These are phyloP conservation scores for Petrophora chlorosata DNA, from an alignment of 2,888 invertebrate species.

Conservation along the genomic window DNA sequence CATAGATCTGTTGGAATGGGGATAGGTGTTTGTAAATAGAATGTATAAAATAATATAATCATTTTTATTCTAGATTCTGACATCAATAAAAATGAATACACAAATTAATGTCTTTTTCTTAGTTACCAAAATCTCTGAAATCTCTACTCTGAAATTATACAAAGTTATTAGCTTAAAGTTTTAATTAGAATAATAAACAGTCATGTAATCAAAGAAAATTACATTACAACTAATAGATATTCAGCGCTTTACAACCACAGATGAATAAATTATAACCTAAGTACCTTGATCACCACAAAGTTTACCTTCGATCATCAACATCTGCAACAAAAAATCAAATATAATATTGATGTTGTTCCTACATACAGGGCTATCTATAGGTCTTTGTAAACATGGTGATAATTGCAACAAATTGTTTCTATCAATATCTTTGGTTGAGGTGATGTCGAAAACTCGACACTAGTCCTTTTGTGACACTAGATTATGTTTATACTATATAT, in stretches of 20 bases:
- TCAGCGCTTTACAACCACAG: conserved; percentile 39
- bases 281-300: conserved; percentile 27
- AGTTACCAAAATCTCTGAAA: neutral
- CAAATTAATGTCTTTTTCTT: conserved; percentile 8
- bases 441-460: too few species aligned
- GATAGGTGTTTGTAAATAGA: conserved; percentile 54
- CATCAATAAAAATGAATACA: conserved; percentile 27
- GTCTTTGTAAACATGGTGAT: too few species aligned
- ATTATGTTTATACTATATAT: too few species aligned
- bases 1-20: conserved; percentile 47
- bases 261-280: conserved; percentile 41
- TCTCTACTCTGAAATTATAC: too few species aligned
- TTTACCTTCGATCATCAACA: conserved; percentile 77
- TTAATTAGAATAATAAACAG: too few species aligned
- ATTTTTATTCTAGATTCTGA: conserved; percentile 33
- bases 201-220: neutral
- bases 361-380: too few species aligned
- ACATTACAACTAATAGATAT: conserved; percentile 32
- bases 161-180: too few species aligned
- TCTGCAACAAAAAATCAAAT: conserved; percentile 57
- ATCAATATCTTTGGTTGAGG: too few species aligned
- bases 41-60: conserved; percentile 36
- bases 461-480: too few species aligned
- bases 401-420: too few species aligned
- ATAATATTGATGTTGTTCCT: too few species aligned